These are phyloP conservation scores for Ariopsis seemanni DNA, from an alignment of 2,113 vertebrate species.

Conservation along the genomic window DNA sequence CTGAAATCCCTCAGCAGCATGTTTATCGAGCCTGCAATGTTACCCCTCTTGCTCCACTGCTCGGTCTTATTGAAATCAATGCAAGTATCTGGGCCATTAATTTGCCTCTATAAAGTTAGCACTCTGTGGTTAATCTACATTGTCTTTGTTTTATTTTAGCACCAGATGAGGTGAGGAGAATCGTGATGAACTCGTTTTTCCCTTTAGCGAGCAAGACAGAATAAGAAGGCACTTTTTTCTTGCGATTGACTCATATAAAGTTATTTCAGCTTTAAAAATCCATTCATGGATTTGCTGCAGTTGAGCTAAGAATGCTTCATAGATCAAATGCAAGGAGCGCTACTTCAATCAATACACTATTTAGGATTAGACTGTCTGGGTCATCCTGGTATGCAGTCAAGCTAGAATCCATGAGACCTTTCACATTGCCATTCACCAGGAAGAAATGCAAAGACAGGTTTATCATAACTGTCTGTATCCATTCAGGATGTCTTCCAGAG, in stretches of 20 bases:
- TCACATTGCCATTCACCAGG: neutral
- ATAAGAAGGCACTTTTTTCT: slow-evolving; percentile 11
- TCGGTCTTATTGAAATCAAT: slow-evolving; percentile 73
- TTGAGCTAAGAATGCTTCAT: slow-evolving; percentile 46
- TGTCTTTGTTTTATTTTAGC: slow-evolving; percentile 48
- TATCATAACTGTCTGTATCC: slow-evolving; percentile 5
- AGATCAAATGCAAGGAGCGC: slow-evolving; percentile 54
- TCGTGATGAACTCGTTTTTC: slow-evolving; percentile 5
- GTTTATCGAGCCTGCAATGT: slow-evolving; percentile 64
- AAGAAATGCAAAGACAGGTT: slow-evolving; percentile 33
- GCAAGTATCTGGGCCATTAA: slow-evolving; percentile 70
- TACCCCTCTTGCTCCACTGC: slow-evolving; percentile 64
- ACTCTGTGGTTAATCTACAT: slow-evolving; percentile 51
- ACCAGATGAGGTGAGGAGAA: slow-evolving; percentile 38
- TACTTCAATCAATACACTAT: slow-evolving; percentile 64
- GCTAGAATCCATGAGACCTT: no score
- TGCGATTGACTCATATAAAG: slow-evolving; percentile 51
- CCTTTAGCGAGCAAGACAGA: slow-evolving; percentile 28
- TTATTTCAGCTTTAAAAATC: slow-evolving; percentile 57
- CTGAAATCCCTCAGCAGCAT: slow-evolving; percentile 55
- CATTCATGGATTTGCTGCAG: slow-evolving; percentile 32
- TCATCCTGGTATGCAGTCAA: slow-evolving; percentile 13
- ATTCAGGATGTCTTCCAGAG: no score
- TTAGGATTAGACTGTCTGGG: slow-evolving; percentile 57
- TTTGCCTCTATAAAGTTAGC: slow-evolving; percentile 62